Evolutionary conservation across 2,797 vertebrate genomes (phyloP).

Genomic region (Coracias cyanogaster): DNA sequence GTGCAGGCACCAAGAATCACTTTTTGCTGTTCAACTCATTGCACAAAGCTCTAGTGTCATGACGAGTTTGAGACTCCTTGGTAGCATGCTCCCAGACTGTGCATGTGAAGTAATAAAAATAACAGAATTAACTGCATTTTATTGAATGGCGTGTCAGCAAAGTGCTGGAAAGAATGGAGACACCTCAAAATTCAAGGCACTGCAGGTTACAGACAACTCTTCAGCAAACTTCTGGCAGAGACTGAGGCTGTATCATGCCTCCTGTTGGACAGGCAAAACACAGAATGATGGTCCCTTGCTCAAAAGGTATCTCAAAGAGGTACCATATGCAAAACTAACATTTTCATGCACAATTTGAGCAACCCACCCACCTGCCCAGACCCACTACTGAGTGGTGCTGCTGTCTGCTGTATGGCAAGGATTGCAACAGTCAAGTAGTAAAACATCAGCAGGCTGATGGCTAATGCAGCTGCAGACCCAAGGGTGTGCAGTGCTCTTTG

Average conservation of each 20-base stretch:
- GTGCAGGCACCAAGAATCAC: not conserved
- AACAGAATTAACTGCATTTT: not conserved
- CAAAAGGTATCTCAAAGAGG: not conserved
- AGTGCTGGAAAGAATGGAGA: not conserved
- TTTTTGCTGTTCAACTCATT: not conserved
- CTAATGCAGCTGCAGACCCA: not conserved
- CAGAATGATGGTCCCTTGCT: not conserved
- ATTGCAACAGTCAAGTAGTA: not conserved
- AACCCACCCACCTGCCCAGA: not conserved
- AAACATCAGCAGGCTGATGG: not conserved
- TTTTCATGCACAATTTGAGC: not conserved
- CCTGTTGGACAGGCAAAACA: not conserved
- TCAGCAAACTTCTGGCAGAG: not conserved
- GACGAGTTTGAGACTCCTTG: not conserved
- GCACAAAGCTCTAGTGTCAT: not conserved
- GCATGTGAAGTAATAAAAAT: not conserved
- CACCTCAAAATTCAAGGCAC: not conserved
- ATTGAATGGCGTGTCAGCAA: not conserved
- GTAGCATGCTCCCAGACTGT: not conserved
- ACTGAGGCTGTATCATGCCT: not conserved
- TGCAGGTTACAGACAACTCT: not conserved
- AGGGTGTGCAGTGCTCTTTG: not conserved
- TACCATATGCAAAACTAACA: not conserved
- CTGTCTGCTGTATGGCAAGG: fast-evolving
- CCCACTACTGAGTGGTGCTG: not conserved